Evolutionary conservation across 2,888 invertebrate genomes (phyloP), one percentile per base, ranked within the genome.

Genomic region (Cataglyphis livida): DNA sequence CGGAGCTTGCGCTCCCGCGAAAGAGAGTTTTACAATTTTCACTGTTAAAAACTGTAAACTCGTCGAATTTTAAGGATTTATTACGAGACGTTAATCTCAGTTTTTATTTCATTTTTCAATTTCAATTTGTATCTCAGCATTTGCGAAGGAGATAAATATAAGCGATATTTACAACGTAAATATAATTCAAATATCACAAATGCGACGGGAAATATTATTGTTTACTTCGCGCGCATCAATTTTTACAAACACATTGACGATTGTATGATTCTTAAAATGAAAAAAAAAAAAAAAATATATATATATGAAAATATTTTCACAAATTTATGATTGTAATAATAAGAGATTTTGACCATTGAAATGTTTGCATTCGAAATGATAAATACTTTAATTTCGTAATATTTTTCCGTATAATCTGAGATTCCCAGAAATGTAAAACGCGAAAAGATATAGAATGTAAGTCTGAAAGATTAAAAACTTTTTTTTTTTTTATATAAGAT

Each of bases 351-450:
- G 9, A 65, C 65, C 18, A 32, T 35, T 6, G 0, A 75, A 66
- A 41, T 41, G 32, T 65, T 64, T 32, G 15, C 66, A 32, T 65
- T 74, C 18, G 21, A 74, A 74, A 35, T 44, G 44, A 35, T 21
- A 66, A 75, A 75, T 65, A 21, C 41, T 41, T 48, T 41, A 18
- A 48, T 74, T 21, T 65, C 68, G 35, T 75, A 75, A 75, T 51
- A 51, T 75, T 66, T 66, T 21, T 18, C 9, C 64, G 18, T 48
- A 44, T 32, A 64, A 64, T 65, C 3, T 21, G 4, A 32, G 65
- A 74, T 74, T 75, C 48, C 21, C 18, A 18, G 21, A 18, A n/a
- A 61, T 32, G 25, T 25, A 28, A 61, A 61, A 65, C n/a, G 32
- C 18, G 35, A 75, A 48, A 74, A 32, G 28, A 28, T 28, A 1